A percentile compares a stretch with the other conserved stretches of the same genome.
phyloP scores from a whole-genome alignment of 2,797 vertebrate species.

The Decapterus maruadsi region DNA sequence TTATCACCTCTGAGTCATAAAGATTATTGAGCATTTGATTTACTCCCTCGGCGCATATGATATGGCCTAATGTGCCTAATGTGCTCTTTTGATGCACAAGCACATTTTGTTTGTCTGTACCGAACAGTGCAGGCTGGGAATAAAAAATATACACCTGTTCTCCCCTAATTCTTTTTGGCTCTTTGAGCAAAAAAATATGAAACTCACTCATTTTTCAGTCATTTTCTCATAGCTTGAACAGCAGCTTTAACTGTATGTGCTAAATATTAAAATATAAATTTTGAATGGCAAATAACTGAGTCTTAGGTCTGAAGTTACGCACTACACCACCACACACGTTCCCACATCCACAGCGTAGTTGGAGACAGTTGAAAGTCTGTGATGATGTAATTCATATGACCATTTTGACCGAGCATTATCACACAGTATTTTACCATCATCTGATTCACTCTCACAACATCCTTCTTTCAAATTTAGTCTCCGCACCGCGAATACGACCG shows the following conservation, averaged over 20 bases:
- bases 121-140: not conserved
- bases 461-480: not conserved
- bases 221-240: not conserved
- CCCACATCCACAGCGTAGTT: not conserved
- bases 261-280: not conserved
- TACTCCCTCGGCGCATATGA: conserved; percentile 45
- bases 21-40: conserved; percentile 73
- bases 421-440: not conserved
- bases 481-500: not conserved
- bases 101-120: conserved; percentile 4
- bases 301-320: not conserved
- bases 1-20: conserved; percentile 66
- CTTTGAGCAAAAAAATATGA: not conserved
- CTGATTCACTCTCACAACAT: not conserved
- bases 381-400: not conserved
- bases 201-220: not conserved
- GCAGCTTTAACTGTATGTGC: not conserved
- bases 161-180: not conserved
- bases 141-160: not conserved
- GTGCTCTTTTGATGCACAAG: conserved; percentile 1
- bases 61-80: conserved; percentile 27
- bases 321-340: conserved; percentile 11
- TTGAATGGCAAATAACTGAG: not conserved
- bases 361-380: not conserved
- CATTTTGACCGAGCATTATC: not conserved